These are phyloP conservation scores for Camarhynchus parvulus DNA, from an alignment of 2,113 vertebrate species.

Conservation along the genomic window DNA sequence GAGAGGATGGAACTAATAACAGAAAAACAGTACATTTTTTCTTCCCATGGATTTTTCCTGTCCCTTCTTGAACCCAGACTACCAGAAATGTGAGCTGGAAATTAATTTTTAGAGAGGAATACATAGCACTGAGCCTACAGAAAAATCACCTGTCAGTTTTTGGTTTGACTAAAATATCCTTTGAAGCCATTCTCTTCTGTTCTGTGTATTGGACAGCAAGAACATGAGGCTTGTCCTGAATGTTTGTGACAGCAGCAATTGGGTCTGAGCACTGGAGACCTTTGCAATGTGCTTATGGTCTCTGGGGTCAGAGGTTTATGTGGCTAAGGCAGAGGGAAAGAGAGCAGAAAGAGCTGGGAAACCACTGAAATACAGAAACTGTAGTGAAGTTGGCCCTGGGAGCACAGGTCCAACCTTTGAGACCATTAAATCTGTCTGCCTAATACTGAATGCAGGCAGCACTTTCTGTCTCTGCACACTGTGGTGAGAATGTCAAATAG, in stretches of 20 bases:
- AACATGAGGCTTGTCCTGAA: neutral
- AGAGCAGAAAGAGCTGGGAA: neutral
- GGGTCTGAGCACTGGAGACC: neutral
- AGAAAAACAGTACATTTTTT: neutral
- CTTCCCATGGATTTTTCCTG: neutral
- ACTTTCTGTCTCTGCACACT: neutral
- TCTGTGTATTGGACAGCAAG: neutral
- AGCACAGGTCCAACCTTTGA: neutral
- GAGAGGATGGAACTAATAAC: neutral
- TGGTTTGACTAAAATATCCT: neutral
- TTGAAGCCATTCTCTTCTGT: neutral
- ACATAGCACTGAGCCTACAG: neutral
- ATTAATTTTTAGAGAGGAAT: neutral
- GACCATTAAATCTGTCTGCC: neutral
- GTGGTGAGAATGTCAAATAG: neutral
- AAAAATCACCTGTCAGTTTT: neutral
- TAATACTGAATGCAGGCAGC: neutral
- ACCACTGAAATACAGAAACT: neutral
- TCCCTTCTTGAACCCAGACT: neutral
- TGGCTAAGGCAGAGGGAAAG: neutral
- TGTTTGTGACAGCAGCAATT: neutral
- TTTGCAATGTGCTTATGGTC: neutral
- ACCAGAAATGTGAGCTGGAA: neutral
- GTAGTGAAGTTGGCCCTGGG: neutral
- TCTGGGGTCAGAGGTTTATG: neutral